phyloP scores from a whole-genome alignment of 2,797 vertebrate species.

The Podargus strigoides region DNA sequence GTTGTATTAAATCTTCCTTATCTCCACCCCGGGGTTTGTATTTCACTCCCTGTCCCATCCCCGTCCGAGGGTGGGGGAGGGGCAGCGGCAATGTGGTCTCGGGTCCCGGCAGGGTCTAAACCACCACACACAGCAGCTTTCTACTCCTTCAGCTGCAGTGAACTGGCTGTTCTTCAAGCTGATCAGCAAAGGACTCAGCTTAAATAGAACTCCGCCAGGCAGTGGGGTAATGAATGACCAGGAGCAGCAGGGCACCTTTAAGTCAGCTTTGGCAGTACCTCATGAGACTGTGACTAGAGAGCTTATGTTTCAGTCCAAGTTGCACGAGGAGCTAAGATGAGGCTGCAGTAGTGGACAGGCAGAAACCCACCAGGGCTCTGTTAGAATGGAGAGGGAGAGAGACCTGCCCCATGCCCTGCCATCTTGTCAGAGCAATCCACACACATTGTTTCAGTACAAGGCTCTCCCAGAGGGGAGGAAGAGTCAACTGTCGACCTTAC shows the following conservation, averaged over 20 bases:
- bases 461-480: not conserved
- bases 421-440: accelerated
- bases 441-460: not conserved
- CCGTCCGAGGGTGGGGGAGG: too few species aligned
- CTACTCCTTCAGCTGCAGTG: not conserved
- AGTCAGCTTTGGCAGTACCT: not conserved
- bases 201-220: not conserved
- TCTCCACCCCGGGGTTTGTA: too few species aligned
- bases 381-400: not conserved
- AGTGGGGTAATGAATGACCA: accelerated
- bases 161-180: not conserved
- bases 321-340: accelerated
- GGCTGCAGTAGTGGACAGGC: not conserved
- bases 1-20: too few species aligned
- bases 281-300: not conserved
- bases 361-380: not conserved
- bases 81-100: too few species aligned
- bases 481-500: not conserved
- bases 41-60: too few species aligned
- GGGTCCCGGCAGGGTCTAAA: too few species aligned
- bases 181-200: not conserved
- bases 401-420: not conserved
- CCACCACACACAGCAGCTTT: not conserved
- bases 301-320: not conserved
- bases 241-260: not conserved